Base-by-base conservation (phyloP, 1,140 invertebrate species). In the Drosophila nigromelanica region DNA sequence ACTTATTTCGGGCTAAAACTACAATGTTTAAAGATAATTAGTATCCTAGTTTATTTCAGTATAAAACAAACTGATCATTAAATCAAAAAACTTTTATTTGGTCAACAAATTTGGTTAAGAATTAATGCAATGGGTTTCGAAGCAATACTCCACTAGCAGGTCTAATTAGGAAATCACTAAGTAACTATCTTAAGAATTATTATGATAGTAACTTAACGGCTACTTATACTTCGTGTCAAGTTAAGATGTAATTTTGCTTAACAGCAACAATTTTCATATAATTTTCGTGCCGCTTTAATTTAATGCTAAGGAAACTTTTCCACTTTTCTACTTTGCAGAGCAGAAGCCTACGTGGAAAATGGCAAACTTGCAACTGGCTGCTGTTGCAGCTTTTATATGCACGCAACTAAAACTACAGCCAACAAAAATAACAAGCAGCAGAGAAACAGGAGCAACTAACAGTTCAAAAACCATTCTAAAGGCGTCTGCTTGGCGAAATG, bases 381-480 rank as follows among this genome's bases (percentile, higher is more conserved):
- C 45, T 61, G 80, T 56, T 87, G 78, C 78, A 87, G 54, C 77
- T 85, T 78, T 66, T 76, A 73, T 69, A 73, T 83, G 79, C 72
- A 76, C 61, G 58, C 63, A 68, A 56, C 63, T 52, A 54, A 24
- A 35, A 40, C 64, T 30, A 15, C 55, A 42, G 33, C 33, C 6
- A 35, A 50, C 42, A 67, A 50, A 40, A 45, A 51, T 21, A 42
- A 39, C 47, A 52, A 39, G 33, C 55, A 24, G 12, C 11, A 10
- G 43, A 39, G 18, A 15, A 35, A 48, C 51, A 42, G 27, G 14
- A 47, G 43, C 48, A 54, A 66, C n/a, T 50, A 43, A 3, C n/a
- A 51, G 12, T 14, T 45, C 4, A 11, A 24, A 45, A 58, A 35
- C 60, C 67, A 66, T 76, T 78, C 40, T 30, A 69, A 59, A 71